Evolutionary conservation across 2,797 vertebrate genomes (phyloP), one percentile per base, ranked within the genome.

Genomic region (Lophius americanus): DNA sequence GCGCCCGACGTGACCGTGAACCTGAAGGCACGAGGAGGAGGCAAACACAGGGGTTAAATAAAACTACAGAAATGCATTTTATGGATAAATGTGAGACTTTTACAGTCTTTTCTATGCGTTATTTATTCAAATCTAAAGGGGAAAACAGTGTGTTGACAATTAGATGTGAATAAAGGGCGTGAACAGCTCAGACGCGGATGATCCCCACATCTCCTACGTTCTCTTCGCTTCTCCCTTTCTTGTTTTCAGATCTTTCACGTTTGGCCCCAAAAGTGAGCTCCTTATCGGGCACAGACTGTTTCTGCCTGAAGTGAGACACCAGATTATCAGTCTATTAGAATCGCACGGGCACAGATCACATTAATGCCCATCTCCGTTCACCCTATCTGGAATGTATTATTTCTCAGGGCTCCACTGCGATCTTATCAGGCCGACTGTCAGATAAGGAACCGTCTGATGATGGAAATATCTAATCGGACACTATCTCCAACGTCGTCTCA

Each of bases 241-340:
- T 88, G 77, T 85, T 88, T 73, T 73, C 78, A 59, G 85, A 90
- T 89, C 78, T 60, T 70, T 80, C 86, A 60, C 85, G 91, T 95
- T 95, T 95, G 91, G 94, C 77, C 92, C 85, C 90, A 33, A 78
- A 33, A 41, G 53, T 84, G 83, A 95, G 93, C 87, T 94, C 92
- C 93, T 96, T 96, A 94, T 97, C 95, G 64, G 92, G 79, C 76
- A 78, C 92, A 82, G 95, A 96, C 91, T 94, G 94, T 90, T 96
- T 96, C 94, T 93, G 93, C 83, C 94, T 90, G 90, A 94, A 94
- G 94, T 93, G 87, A 84, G 94, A 93, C 75, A 39, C 46, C 2
- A 70, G 80, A 80, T 85, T 83, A 89, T 86, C 80, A 67, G 67
- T 72, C 83, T 84, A 90, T 89, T 91, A 90, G 82, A 91, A 87